Conservation (phyloP, 2,113 vertebrate genomes). For the Lanius collurio region DNA sequence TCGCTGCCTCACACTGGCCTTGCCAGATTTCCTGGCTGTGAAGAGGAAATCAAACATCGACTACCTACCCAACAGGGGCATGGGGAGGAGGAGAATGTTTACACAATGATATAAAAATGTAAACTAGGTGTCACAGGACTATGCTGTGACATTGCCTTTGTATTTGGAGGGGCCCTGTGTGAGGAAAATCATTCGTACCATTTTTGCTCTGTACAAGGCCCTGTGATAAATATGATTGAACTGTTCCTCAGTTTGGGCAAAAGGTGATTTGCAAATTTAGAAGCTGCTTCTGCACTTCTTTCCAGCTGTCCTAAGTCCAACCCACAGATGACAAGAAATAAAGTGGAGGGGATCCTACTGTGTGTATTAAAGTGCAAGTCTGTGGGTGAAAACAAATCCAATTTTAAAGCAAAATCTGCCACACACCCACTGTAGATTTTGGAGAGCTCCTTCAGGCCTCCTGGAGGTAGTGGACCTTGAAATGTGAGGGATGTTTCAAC, state of each 20-base stretch:
- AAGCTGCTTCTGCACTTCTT: not conserved
- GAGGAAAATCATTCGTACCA: fast-evolving
- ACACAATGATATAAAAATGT: not conserved
- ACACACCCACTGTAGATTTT: not conserved
- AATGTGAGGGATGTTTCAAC: not conserved
- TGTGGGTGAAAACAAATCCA: not conserved
- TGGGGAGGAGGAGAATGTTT: not conserved
- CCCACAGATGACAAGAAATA: not conserved
- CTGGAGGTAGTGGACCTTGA: not conserved
- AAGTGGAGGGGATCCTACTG: not conserved
- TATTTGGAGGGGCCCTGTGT: not conserved
- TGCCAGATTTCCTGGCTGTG: not conserved
- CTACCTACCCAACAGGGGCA: not conserved
- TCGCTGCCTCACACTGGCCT: fast-evolving
- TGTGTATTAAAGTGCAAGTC: not conserved
- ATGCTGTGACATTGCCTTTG: not conserved
- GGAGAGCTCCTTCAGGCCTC: not conserved
- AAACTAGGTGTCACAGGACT: not conserved
- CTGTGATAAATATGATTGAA: not conserved
- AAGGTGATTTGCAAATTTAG: not conserved
- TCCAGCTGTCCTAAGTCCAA: not conserved
- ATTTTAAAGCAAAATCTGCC: not conserved
- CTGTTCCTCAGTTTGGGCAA: not conserved
- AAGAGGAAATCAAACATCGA: not conserved
- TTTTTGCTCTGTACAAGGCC: not conserved